These are phyloP conservation scores for Notolepis coatsorum DNA, from an alignment of 2,797 vertebrate genomes.

Conservation along the genomic window DNA sequence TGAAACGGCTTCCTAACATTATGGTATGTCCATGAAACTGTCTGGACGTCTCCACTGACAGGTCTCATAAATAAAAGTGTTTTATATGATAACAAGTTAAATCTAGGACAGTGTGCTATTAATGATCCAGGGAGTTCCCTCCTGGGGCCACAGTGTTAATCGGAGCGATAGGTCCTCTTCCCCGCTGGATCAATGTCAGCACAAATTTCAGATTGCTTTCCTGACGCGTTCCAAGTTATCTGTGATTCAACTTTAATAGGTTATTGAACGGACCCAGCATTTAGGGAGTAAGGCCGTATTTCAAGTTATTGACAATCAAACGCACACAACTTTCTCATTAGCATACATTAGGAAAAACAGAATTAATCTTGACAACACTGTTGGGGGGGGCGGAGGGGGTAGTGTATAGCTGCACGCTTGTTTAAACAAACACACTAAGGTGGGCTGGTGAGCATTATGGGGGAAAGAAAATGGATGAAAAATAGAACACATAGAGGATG, in stretches of 20 bases:
- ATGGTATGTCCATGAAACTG: constrained; percentile 28
- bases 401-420: constrained; percentile 60
- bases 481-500: constrained; percentile 34
- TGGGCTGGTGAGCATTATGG: constrained; percentile 20
- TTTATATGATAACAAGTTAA: constrained; percentile 70
- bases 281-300: constrained; percentile 84
- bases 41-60: constrained; percentile 30
- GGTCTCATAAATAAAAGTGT: constrained; percentile 75
- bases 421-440: constrained; percentile 65
- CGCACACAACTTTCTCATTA: constrained; percentile 85
- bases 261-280: constrained; percentile 85
- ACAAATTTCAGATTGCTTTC: constrained; percentile 89
- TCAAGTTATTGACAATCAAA: constrained; percentile 86
- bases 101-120: constrained; percentile 77
- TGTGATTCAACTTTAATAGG: constrained; percentile 90
- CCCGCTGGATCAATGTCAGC: constrained; percentile 88
- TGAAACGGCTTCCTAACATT: constrained; percentile 19
- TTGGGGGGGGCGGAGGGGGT: constrained; percentile 40
- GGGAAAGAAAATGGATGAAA: constrained; percentile 12
- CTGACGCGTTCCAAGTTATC: constrained; percentile 84
- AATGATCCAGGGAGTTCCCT: constrained; percentile 71
- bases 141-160: constrained; percentile 82
- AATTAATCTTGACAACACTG: constrained; percentile 78
- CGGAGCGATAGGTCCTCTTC: constrained; percentile 85
- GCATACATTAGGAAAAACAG: constrained; percentile 83